Percentiles rank a stretch among this genome's conserved stretches.
Evolutionary conservation across 2,113 vertebrate genomes (phyloP).

Genomic region (Mesocricetus auratus): DNA sequence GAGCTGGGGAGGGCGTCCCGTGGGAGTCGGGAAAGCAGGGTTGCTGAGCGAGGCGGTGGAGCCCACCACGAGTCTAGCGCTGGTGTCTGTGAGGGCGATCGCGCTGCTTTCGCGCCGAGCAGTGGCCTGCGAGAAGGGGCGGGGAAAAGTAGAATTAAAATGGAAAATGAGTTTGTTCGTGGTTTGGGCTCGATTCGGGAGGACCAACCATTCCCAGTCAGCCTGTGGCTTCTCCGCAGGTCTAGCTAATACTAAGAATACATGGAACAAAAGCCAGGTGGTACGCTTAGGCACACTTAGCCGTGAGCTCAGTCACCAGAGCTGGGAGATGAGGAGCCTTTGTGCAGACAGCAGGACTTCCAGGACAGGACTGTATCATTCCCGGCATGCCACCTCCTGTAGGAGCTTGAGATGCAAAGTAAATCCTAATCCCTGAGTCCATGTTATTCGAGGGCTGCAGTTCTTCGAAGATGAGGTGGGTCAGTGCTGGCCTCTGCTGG

Average conservation of each 20-base stretch:
- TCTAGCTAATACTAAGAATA: neutral
- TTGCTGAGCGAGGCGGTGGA: neutral
- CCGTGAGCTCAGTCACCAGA: neutral
- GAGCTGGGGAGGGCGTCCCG: neutral
- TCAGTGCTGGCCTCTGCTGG: neutral
- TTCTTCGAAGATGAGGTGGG: neutral
- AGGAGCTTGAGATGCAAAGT: neutral
- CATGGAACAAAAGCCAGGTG: neutral
- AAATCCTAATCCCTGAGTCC: neutral
- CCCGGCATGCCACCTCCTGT: neutral
- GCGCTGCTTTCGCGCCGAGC: neutral
- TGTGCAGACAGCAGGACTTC: neutral
- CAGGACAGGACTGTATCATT: neutral
- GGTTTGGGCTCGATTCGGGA: no score
- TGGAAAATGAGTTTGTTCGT: neutral
- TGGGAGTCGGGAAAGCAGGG: neutral
- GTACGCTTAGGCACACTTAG: neutral
- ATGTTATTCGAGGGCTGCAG: no score
- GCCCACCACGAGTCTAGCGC: no score
- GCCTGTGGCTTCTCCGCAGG: neutral
- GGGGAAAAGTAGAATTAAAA: neutral
- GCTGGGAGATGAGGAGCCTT: neutral
- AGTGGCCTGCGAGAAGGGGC: neutral
- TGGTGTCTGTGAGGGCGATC: neutral
- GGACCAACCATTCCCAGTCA: neutral